Conservation (phyloP, 2,113 vertebrate species). For the Leiothrix lutea region DNA sequence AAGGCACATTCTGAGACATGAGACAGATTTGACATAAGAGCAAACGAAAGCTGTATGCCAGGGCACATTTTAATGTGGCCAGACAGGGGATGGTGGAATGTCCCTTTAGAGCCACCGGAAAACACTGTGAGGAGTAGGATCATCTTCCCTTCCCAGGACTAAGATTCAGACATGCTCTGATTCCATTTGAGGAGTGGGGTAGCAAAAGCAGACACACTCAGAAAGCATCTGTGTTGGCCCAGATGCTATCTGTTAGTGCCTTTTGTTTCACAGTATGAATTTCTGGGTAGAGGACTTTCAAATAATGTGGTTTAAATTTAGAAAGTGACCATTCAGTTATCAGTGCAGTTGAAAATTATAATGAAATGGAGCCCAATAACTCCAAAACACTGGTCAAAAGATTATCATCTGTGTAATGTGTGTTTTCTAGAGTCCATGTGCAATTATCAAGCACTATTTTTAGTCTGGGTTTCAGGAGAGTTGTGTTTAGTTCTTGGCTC, state of each 20-base stretch:
- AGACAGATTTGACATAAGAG: neutral
- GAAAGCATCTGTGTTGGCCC: neutral
- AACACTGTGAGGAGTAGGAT: neutral
- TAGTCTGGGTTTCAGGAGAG: slow-evolving; percentile 22
- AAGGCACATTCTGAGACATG: neutral
- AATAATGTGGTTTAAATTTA: slow-evolving; percentile 44
- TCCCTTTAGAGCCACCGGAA: neutral
- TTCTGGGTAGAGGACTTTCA: neutral
- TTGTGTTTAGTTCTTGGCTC: slow-evolving; percentile 50
- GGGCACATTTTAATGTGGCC: neutral
- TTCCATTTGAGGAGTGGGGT: neutral
- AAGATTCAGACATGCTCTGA: neutral
- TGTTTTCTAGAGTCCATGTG: slow-evolving; percentile 10
- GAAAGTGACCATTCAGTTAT: slow-evolving; percentile 24
- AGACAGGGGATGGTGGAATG: neutral
- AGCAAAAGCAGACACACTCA: neutral
- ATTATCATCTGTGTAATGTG: slow-evolving; percentile 13
- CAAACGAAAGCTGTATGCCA: neutral
- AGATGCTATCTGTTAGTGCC: neutral
- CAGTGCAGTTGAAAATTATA: neutral
- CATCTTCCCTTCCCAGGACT: neutral
- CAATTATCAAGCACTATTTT: slow-evolving; percentile 42
- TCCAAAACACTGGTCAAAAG: slow-evolving; percentile 18
- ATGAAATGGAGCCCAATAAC: neutral
- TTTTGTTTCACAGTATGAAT: neutral